Evolutionary conservation across 2,797 vertebrate species (phyloP), one percentile per base, ranked within the genome.

Genomic region (Myioborus miniatus): DNA sequence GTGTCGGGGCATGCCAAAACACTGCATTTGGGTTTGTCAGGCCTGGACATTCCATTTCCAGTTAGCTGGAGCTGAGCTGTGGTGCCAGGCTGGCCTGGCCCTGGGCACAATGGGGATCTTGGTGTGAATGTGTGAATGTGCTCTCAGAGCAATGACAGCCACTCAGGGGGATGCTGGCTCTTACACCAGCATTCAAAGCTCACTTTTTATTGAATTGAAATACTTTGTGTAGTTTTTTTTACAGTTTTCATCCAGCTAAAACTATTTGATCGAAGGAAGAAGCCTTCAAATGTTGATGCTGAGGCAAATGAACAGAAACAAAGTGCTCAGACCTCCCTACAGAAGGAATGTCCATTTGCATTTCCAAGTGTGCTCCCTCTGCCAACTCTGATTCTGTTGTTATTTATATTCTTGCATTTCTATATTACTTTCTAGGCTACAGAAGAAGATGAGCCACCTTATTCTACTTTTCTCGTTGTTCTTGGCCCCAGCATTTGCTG

Each of bases 371-470:
- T 29, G 27, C 32, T 72, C 43, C 79, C 55, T 59, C 70, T 77
- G 46, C 49, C 50, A 49, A 44, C 47, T 20, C 37, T 55, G 19
- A 78, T 62, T 56, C n/a, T 60, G 12, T 15, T 47, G 6, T 47
- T 81, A 67, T 63, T 83, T 39, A 68, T 5, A 37, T 1, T 43
- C 41, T 83, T 89, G 71, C 14, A 20, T 87, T 82, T 90, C 74
- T 74, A 1, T 47, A 15, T 81, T 84, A 32, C 14, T 79, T 86
- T 77, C 69, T 55, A 97, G 93, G 90, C 49, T 63, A 22, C 59
- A 37, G 49, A 86, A 64, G 69, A 95, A 74, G 64, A 97, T 97
- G 97, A 87, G 91, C 24, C 64, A 53, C 37, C 23, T 94, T 53
- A 46, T 93, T 78, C 72, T 92, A 30, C 86, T 97, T 29, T 41